Conservation (phyloP, 2,888 invertebrate genomes). For the Chromoteleia sp. region DNA sequence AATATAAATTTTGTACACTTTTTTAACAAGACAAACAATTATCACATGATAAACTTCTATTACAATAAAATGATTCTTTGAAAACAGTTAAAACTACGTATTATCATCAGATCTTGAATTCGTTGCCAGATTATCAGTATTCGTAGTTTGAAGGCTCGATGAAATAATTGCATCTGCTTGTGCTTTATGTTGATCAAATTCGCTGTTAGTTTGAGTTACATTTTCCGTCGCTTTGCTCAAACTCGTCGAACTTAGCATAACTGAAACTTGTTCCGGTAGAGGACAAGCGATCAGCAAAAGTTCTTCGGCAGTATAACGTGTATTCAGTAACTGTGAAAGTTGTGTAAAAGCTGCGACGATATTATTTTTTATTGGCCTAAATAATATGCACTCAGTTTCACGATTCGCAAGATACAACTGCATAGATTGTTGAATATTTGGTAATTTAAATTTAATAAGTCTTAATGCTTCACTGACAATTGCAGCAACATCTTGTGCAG, state of each 20-base stretch:
- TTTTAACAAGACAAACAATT: too few species aligned
- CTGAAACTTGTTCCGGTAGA: conserved; percentile 96
- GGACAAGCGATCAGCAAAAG: conserved; percentile 94
- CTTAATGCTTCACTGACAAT: conserved; percentile 91
- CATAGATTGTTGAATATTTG: conserved; percentile 94
- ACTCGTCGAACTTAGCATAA: conserved; percentile 93
- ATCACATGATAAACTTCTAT: too few species aligned
- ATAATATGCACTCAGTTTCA: conserved; percentile 98
- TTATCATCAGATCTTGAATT: not conserved
- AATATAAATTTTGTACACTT: too few species aligned
- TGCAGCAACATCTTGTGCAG: conserved; percentile 90
- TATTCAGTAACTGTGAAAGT: conserved; percentile 91
- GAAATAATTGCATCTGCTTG: conserved; percentile 5
- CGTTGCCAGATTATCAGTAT: not conserved
- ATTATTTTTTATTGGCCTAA: conserved; percentile 97
- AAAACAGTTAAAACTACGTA: not conserved
- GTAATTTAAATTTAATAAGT: conserved; percentile 91
- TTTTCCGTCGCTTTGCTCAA: conserved; percentile 73
- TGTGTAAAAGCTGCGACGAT: conserved; percentile 95
- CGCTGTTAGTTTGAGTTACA: not conserved
- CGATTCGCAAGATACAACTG: conserved; percentile 97
- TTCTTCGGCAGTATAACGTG: conserved; percentile 93
- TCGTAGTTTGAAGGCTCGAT: not conserved
- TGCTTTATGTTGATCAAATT: conserved; percentile 16
- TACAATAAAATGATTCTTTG: too few species aligned